phyloP scores from a whole-genome alignment of 2,797 vertebrate genomes.

The Acrossocheilus wenchowensis region DNA sequence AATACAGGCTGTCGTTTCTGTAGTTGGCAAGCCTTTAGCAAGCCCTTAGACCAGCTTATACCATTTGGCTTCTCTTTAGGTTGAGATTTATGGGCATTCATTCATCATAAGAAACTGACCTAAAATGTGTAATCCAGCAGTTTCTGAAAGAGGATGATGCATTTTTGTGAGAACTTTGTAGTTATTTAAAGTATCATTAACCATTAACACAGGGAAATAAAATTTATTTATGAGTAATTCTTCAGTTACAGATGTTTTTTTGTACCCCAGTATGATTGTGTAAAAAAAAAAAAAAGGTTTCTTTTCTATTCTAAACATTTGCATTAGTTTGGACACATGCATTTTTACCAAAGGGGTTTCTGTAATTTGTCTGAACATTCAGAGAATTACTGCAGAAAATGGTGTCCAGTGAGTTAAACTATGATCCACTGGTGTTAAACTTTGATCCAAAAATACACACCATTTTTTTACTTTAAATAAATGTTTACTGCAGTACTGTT shows the following conservation, averaged over 20 bases:
- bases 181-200: neutral
- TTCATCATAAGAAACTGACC: neutral
- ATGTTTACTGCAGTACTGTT: neutral
- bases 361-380: neutral
- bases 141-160: neutral
- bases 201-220: neutral
- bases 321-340: neutral
- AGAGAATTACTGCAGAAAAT: neutral
- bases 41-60: neutral
- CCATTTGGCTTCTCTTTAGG: slow-evolving; percentile 9
- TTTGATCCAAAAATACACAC: neutral
- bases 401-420: neutral
- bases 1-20: slow-evolving; percentile 29
- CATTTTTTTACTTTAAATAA: neutral
- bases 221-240: neutral
- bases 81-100: neutral
- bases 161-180: neutral
- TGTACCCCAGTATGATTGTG: neutral
- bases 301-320: neutral
- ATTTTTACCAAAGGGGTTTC: neutral
- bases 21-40: slow-evolving; percentile 10
- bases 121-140: slow-evolving; percentile 8
- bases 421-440: neutral
- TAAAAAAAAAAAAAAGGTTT: too few species aligned
- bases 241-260: neutral